Evolutionary conservation across 2,888 invertebrate genomes (phyloP).

Genomic region (Hypolimnas misippus): DNA sequence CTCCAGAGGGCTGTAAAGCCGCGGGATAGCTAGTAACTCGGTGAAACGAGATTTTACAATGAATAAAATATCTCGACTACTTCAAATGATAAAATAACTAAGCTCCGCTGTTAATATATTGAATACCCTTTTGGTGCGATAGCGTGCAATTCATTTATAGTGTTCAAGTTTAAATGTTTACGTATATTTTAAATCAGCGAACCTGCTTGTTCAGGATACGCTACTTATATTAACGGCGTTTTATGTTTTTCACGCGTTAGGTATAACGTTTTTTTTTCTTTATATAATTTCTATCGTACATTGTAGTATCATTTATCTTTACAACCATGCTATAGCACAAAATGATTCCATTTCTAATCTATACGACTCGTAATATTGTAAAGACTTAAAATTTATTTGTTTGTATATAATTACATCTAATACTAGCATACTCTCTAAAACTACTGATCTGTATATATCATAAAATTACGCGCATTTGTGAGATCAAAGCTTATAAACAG

Average conservation of each 20-base stretch:
- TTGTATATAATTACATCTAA: no score
- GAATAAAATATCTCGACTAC: constrained; percentile 28
- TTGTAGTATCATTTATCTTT: no score
- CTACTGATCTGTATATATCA: no score
- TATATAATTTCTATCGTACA: no score
- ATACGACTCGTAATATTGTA: no score
- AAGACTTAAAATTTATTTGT: no score
- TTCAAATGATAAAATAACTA: constrained; percentile 30
- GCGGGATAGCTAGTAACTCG: constrained; percentile 24
- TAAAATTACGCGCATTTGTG: no score
- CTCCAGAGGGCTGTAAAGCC: constrained; percentile 27
- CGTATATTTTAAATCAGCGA: not conserved
- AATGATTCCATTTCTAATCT: no score
- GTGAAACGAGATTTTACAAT: constrained; percentile 29
- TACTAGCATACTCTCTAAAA: no score
- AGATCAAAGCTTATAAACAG: no score
- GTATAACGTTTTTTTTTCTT: no score
- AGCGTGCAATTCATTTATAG: constrained; percentile 13
- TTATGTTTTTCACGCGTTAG: not conserved
- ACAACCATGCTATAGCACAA: no score
- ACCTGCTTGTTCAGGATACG: not conserved
- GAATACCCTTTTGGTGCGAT: not conserved
- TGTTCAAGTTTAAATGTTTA: not conserved
- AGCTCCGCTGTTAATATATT: constrained; percentile 10
- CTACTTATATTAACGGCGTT: constrained; percentile 2